A percentile compares a stretch with the other conserved stretches of the same genome.
Conservation (phyloP, 2,797 vertebrate species). For the Oreonectes daqikongensis region DNA sequence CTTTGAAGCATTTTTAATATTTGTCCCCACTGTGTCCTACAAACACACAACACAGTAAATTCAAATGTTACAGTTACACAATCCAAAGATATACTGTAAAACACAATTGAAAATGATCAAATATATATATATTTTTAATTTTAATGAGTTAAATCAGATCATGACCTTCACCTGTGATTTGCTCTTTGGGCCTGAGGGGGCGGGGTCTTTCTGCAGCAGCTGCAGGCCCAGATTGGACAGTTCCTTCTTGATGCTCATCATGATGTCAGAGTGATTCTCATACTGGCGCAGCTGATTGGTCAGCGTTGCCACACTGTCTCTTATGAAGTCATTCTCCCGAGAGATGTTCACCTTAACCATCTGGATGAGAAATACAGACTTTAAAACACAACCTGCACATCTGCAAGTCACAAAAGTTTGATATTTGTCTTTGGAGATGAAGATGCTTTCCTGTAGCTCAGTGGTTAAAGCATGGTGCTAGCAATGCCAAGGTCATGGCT, state of each 20-base stretch:
- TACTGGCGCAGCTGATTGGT: constrained; percentile 88
- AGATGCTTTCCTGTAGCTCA: too few relatives aligned
- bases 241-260: constrained; percentile 96
- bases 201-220: constrained; percentile 89
- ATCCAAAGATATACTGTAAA: background rate
- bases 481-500: too few relatives aligned
- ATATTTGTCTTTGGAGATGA: too few relatives aligned
- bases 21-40: constrained; percentile 80
- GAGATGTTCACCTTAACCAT: constrained; percentile 92
- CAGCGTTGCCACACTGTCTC: constrained; percentile 86
- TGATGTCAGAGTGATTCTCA: constrained; percentile 93
- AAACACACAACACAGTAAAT: constrained; percentile 49
- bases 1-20: constrained; percentile 76
- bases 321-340: constrained; percentile 87
- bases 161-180: constrained; percentile 81
- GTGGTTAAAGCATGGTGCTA: too few relatives aligned
- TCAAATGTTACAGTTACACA: background rate
- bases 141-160: too few relatives aligned
- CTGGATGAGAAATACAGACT: constrained; percentile 66
- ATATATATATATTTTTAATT: too few relatives aligned
- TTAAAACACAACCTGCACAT: background rate
- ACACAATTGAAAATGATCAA: background rate
- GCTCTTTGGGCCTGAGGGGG: constrained; percentile 76
- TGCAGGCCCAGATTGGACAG: constrained; percentile 91
- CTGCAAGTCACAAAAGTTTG: too few relatives aligned